phyloP scores from a whole-genome alignment of 2,888 invertebrate genomes.

The Ceraclea dissimilis region DNA sequence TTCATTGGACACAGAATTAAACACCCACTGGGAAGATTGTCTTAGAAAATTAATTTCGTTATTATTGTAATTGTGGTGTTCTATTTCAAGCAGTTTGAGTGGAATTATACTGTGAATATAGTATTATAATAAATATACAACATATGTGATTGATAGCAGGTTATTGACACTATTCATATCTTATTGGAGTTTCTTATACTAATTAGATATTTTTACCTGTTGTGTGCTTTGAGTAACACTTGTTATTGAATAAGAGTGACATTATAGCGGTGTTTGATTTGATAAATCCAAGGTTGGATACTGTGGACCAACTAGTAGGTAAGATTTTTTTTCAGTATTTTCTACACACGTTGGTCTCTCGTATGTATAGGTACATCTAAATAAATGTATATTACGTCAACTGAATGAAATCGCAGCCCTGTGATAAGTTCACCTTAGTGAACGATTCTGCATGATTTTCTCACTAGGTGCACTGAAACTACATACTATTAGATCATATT shows the following conservation, averaged over 20 bases:
- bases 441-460: too few relatives aligned
- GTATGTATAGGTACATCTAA: too few relatives aligned
- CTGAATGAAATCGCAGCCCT: too few relatives aligned
- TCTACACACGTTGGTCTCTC: too few relatives aligned
- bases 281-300: neutral
- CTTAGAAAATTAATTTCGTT: too few relatives aligned
- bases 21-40: neutral
- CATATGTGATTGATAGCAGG: neutral
- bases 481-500: too few relatives aligned
- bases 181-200: neutral
- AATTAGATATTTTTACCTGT: neutral
- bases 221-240: neutral
- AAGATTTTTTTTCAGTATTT: neutral
- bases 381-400: too few relatives aligned
- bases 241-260: neutral
- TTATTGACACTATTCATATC: neutral
- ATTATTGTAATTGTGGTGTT: neutral
- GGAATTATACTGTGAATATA: neutral
- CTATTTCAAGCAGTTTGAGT: neutral
- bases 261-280: neutral
- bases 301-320: neutral
- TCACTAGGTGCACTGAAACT: too few relatives aligned
- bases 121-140: neutral
- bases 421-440: too few relatives aligned
- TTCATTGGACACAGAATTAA: neutral